These are phyloP conservation scores for Drosophila bocqueti DNA, from an alignment of 1,140 invertebrate genomes.

Conservation along the genomic window DNA sequence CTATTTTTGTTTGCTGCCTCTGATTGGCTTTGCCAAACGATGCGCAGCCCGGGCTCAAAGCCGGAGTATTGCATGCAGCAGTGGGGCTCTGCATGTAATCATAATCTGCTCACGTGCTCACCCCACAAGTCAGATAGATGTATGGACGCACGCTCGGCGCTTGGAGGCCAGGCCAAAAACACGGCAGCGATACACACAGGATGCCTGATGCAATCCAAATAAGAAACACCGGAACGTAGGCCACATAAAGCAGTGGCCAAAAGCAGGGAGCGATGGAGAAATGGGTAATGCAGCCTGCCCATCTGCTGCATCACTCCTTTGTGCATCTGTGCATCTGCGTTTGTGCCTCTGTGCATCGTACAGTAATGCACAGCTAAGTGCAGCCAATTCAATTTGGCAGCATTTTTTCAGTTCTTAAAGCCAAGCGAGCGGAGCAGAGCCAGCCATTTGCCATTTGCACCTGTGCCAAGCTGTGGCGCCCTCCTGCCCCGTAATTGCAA, in stretches of 20 bases:
- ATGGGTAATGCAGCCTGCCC: constrained; percentile 14
- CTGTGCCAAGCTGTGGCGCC: constrained; percentile 15
- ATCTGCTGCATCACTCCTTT: constrained; percentile 14
- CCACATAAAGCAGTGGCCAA: constrained; percentile 32
- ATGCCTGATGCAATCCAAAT: constrained; percentile 30
- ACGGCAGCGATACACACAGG: constrained; percentile 25
- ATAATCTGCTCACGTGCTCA: constrained; percentile 68
- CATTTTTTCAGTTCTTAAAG: constrained; percentile 46
- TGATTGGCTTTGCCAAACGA: constrained; percentile 37
- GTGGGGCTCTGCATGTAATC: constrained; percentile 53
- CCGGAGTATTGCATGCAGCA: constrained; percentile 15
- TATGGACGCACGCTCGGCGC: constrained; percentile 5
- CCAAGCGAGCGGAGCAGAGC: constrained; percentile 3
- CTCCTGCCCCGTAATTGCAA: constrained; percentile 60
- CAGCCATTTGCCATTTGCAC: constrained; percentile 50
- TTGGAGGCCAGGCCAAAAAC: constrained; percentile 6
- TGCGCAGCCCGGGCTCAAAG: constrained; percentile 22
- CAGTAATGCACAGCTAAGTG: constrained; percentile 57
- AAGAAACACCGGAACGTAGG: constrained; percentile 27
- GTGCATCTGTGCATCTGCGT: not conserved
- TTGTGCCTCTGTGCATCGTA: not conserved
- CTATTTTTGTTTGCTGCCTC: constrained; percentile 35
- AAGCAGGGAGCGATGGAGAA: constrained; percentile 18
- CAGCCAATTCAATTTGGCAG: constrained; percentile 71
- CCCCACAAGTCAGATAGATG: constrained; percentile 48